Percentiles rank a stretch among this genome's conserved stretches.
Evolutionary conservation across 2,797 vertebrate genomes (phyloP).

Genomic region (Calcarius lapponicus): DNA sequence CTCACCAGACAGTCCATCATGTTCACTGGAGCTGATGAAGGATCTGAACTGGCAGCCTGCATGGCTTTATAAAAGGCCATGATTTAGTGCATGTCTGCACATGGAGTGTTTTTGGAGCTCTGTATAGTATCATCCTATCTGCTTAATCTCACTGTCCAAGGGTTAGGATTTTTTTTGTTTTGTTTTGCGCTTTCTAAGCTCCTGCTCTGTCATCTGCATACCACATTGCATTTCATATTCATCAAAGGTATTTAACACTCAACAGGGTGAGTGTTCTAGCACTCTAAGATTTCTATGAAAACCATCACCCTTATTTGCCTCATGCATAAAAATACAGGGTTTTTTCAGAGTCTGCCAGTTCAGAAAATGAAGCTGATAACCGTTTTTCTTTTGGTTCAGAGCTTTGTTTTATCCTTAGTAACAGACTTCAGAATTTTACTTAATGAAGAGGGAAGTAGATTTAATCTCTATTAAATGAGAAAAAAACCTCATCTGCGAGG

Average conservation of each 20-base stretch:
- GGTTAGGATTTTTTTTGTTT: constrained; percentile 32
- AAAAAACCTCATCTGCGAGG: neutral
- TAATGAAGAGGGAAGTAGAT: neutral
- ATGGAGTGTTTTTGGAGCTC: constrained; percentile 19
- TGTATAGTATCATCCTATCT: constrained; percentile 48
- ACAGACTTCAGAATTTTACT: neutral
- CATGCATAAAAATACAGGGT: neutral
- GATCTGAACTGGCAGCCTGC: constrained; percentile 37
- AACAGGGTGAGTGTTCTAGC: neutral
- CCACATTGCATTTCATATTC: constrained; percentile 40
- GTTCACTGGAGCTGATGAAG: neutral
- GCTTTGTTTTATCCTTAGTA: neutral
- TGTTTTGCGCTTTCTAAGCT: constrained; percentile 33
- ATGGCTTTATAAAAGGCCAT: constrained; percentile 42
- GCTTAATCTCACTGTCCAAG: constrained; percentile 56
- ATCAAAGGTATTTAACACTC: constrained; percentile 18
- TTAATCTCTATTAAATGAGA: neutral
- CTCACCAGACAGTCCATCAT: constrained; percentile 1
- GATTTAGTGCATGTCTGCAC: constrained; percentile 31
- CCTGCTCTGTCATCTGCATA: constrained; percentile 37
- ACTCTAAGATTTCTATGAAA: constrained; percentile 47
- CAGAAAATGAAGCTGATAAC: neutral
- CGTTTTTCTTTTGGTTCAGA: neutral
- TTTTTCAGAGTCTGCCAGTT: neutral
- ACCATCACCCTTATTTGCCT: neutral